These are phyloP conservation scores for Caenorhabditis sulstoni DNA, from an alignment of 2,888 invertebrate species.

Conservation along the genomic window DNA sequence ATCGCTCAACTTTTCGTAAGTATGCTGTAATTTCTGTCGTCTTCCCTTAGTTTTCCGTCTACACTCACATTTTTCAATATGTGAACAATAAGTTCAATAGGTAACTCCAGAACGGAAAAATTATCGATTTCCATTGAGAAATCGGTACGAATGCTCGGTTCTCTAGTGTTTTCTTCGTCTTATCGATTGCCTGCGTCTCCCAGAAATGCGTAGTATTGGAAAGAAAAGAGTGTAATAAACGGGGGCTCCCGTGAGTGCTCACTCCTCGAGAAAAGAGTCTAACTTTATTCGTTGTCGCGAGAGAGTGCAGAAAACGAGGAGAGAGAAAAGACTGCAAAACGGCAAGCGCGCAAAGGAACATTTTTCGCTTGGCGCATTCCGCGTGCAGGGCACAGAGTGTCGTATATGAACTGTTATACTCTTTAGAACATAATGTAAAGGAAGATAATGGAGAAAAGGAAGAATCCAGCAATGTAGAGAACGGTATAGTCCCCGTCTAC, in stretches of 20 bases:
- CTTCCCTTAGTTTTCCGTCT: neutral
- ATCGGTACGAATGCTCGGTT: neutral
- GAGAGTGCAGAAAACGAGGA: neutral
- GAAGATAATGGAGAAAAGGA: neutral
- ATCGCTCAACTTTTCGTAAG: conserved; percentile 13
- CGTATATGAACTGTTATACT: neutral
- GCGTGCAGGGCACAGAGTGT: no score
- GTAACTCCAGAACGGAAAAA: conserved; percentile 12
- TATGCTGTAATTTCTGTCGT: conserved; percentile 11
- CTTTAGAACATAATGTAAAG: conserved; percentile 22
- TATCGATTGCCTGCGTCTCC: conserved; percentile 14
- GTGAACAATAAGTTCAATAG: conserved; percentile 21
- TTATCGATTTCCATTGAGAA: conserved; percentile 26
- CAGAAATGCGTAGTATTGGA: neutral
- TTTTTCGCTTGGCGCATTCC: no score
- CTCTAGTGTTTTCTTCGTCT: no score
- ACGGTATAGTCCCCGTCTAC: conserved; percentile 43
- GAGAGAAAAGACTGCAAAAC: no score
- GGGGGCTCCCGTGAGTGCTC: neutral
- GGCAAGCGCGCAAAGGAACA: no score
- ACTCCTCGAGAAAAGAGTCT: neutral
- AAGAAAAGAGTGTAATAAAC: conserved; percentile 2
- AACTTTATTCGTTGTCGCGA: no score
- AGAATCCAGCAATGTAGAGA: conserved; percentile 22
- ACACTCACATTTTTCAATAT: conserved; percentile 35